Conservation (phyloP, 2,888 invertebrate genomes). For the Synergus gifuensis region DNA sequence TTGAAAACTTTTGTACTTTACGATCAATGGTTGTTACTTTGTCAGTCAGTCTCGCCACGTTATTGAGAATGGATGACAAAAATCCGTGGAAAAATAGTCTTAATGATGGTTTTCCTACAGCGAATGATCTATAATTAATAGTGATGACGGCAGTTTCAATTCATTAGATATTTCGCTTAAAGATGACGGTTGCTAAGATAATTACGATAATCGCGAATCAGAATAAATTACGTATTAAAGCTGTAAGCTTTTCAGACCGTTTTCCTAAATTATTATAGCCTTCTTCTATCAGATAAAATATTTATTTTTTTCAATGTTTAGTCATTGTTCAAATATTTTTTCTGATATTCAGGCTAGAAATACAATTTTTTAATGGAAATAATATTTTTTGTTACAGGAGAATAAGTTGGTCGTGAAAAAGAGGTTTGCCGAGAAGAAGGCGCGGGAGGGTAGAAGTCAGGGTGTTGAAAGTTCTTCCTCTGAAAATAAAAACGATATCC, state of each 20-base stretch:
- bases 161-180: neutral
- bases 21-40: neutral
- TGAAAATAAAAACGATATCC: slow-evolving; percentile 62
- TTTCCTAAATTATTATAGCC: neutral
- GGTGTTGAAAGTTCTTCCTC: slow-evolving; percentile 60
- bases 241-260: neutral
- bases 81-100: neutral
- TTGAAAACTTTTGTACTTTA: neutral
- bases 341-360: too few relatives aligned
- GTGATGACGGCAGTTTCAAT: neutral
- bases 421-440: slow-evolving; percentile 51
- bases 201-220: neutral
- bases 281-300: neutral
- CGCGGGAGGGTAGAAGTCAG: slow-evolving; percentile 56
- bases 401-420: slow-evolving; percentile 53
- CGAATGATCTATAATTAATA: slow-evolving; percentile 4
- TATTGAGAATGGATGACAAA: neutral
- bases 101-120: neutral
- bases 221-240: neutral
- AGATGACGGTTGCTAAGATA: neutral
- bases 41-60: neutral
- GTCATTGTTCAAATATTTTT: neutral
- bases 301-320: neutral
- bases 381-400: slow-evolving; percentile 52
- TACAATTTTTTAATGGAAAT: neutral